A percentile compares a stretch with the other conserved stretches of the same genome.
Conservation (phyloP, 2,113 vertebrate genomes). For the Otocyon megalotis region DNA sequence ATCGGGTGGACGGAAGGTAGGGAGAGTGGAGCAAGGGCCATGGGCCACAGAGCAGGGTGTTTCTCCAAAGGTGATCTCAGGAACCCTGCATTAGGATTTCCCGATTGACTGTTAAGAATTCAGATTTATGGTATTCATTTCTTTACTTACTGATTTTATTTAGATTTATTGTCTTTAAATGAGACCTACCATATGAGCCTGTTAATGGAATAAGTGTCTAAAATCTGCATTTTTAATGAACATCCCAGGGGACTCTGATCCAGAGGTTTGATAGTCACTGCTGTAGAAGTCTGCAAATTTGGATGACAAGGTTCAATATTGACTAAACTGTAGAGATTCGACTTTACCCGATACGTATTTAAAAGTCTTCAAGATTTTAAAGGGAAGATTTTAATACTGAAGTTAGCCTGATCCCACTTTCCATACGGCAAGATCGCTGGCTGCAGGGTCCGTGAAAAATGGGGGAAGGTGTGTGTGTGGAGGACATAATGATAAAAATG, state of each 20-base stretch:
- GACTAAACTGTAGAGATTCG: not conserved
- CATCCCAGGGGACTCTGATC: not conserved
- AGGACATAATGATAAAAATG: not conserved
- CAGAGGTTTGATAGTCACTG: not conserved
- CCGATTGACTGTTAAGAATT: not conserved
- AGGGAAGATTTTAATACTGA: not conserved
- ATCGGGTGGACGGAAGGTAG: not conserved
- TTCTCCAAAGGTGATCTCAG: not conserved
- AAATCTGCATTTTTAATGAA: not conserved
- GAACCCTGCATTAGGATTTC: not conserved
- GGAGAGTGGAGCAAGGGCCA: not conserved
- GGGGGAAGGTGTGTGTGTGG: not conserved
- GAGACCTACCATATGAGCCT: not conserved
- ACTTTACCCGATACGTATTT: not conserved
- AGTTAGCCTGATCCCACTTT: not conserved
- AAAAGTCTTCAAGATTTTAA: not conserved
- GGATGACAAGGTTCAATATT: not conserved
- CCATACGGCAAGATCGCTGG: not conserved
- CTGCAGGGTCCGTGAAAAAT: not conserved
- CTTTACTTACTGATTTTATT: too few relatives aligned
- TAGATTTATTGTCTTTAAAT: not conserved
- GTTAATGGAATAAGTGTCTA: not conserved
- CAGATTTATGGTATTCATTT: not conserved
- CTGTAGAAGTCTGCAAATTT: not conserved
- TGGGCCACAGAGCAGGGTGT: not conserved